phyloP scores from a whole-genome alignment of 2,797 vertebrate species.

The Hirundo rustica region DNA sequence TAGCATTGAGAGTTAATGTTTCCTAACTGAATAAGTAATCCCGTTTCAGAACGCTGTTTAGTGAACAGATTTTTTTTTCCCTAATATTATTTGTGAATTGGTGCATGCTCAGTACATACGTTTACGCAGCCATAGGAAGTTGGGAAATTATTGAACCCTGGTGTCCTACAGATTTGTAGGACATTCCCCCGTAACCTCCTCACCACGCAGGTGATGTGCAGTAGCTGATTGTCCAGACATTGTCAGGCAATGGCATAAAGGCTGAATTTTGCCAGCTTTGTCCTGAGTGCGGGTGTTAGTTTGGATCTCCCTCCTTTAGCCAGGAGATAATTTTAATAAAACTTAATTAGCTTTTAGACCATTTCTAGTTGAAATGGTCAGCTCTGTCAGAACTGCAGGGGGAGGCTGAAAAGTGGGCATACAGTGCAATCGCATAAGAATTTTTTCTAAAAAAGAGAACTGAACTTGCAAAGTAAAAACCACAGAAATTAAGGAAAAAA shows the following conservation, averaged over 20 bases:
- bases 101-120: background rate
- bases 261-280: background rate
- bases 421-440: background rate
- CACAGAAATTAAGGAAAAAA: background rate
- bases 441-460: background rate
- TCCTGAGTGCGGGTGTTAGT: background rate
- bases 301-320: background rate
- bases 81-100: background rate
- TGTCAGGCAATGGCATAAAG: rapidly evolving
- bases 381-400: background rate
- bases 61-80: background rate
- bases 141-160: background rate
- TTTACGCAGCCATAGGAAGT: background rate
- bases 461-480: background rate
- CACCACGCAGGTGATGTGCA: background rate
- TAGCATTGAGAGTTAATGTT: constrained; percentile 33
- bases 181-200: background rate
- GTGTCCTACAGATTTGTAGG: background rate
- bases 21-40: constrained; percentile 39
- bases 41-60: background rate
- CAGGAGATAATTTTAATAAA: background rate
- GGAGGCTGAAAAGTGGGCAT: background rate
- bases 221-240: background rate
- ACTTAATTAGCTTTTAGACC: background rate
- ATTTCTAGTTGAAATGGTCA: background rate